A percentile compares a stretch with the other conserved stretches of the same genome.
Evolutionary conservation across 1,140 invertebrate species (phyloP).

Genomic region (Halesus radiatus): DNA sequence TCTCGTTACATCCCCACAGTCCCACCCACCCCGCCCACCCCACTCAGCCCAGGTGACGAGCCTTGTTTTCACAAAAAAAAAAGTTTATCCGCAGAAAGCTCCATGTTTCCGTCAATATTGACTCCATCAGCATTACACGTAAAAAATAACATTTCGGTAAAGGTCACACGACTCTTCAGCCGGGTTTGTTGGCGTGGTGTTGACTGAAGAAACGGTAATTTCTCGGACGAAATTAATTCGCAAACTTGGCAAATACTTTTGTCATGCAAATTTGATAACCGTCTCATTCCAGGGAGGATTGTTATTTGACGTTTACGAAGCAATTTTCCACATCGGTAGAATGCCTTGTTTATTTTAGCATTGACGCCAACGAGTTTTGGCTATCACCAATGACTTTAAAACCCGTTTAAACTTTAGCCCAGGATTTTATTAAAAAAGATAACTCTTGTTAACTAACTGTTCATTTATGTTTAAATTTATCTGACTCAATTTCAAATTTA

Average conservation of each 20-base stretch:
- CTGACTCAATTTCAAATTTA: too few relatives aligned
- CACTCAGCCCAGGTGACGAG: too few relatives aligned
- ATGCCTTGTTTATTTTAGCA: conserved; percentile 4
- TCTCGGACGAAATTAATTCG: conserved; percentile 32
- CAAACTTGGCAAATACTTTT: conserved; percentile 22
- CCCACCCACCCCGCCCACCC: too few relatives aligned
- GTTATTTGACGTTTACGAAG: conserved; percentile 7
- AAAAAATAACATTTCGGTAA: conserved; percentile 32
- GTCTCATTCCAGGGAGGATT: not conserved
- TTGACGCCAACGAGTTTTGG: not conserved
- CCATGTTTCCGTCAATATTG: conserved; percentile 35
- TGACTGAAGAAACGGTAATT: conserved; percentile 24
- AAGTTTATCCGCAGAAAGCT: not conserved
- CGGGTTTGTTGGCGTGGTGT: not conserved
- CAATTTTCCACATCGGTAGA: conserved; percentile 17
- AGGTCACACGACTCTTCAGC: not conserved
- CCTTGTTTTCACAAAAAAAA: not conserved
- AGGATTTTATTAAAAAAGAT: too few relatives aligned
- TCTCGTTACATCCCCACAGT: too few relatives aligned
- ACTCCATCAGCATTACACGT: conserved; percentile 35
- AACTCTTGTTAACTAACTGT: too few relatives aligned
- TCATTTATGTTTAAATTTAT: too few relatives aligned
- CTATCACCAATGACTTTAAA: not conserved
- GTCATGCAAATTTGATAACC: conserved; percentile 29
- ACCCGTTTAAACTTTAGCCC: too few relatives aligned